Evolutionary conservation across 2,113 vertebrate genomes (phyloP).

Genomic region (Python bivittatus): DNA sequence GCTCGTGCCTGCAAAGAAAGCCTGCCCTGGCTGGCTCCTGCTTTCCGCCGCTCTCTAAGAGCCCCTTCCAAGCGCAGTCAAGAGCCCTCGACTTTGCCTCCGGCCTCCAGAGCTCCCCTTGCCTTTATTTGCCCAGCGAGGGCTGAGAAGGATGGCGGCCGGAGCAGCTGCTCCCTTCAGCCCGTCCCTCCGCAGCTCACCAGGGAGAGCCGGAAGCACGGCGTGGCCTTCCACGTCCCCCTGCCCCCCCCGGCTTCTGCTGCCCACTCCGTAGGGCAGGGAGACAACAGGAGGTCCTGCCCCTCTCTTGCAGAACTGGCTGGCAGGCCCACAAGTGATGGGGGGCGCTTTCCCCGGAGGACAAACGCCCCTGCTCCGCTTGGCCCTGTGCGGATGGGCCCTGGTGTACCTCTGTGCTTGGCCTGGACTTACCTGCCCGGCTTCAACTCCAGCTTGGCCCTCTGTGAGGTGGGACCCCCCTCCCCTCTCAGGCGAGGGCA

Average conservation of each 20-base stretch:
- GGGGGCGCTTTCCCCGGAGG: neutral
- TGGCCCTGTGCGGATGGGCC: too few relatives aligned
- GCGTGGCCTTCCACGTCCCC: neutral
- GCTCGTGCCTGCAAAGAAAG: neutral
- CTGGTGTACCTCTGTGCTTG: too few relatives aligned
- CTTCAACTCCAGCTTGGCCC: too few relatives aligned
- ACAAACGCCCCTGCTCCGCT: neutral
- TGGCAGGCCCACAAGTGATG: neutral
- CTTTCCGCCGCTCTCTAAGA: too few relatives aligned
- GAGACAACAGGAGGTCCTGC: neutral
- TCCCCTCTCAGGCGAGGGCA: neutral
- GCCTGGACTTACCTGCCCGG: too few relatives aligned
- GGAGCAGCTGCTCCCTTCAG: neutral
- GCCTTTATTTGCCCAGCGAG: neutral
- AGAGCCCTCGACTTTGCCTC: neutral
- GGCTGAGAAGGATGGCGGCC: neutral
- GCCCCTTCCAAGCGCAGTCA: neutral
- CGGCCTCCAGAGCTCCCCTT: neutral
- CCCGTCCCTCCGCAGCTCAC: accelerated
- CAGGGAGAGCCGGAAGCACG: neutral
- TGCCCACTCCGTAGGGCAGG: too few relatives aligned
- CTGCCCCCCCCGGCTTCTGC: too few relatives aligned
- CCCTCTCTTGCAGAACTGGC: neutral
- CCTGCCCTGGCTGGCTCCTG: neutral
- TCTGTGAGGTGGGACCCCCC: too few relatives aligned